Base-by-base conservation (phyloP, 2,797 vertebrate species). In the Micromesistius poutassou region DNA sequence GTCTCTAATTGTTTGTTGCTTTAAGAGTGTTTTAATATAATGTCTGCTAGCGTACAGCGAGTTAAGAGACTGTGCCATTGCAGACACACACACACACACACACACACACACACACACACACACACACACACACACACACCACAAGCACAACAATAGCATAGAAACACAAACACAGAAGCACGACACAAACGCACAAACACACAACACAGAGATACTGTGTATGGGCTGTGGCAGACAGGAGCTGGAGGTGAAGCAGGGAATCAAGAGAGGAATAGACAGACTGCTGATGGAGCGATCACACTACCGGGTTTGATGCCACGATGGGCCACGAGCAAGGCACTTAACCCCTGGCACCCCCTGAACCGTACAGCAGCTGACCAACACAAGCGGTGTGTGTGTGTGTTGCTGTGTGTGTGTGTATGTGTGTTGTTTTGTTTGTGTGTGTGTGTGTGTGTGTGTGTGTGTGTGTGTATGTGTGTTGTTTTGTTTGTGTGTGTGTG, bases 321-420 rank as follows among this genome's bases (percentile, higher is more conserved):
- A 10, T 71, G 28, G 13, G 68, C 9, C 28, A 71, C 28, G 33
- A 40, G 36, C 72, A 73, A 73, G 35, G 35, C 35, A 73, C 72
- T 73, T 40, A 73, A 73, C 72, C 72, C 35, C 35, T 62, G 50
- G n/a, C 50, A 62, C 50, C n/a, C 22, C 50, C 50, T 62, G 22
- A 62, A n/a, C 50, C 19, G 7, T 6, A 22, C 50, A 22, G n/a
- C 50, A 1, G 4, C 50, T n/a, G 50, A 38, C 42, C 46, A 30
- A 68, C 36, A 62, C 5, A 42, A 38, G 16, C 9, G 28, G 16
- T 28, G 25, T 36, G 25, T 35, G 12, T 25, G 72, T 33, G 33
- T 33, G 31, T 33, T 33, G 33, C 5, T 33, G 33, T 33, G 33
- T 33, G 33, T 33, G 33, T 66, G 19, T 68, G 62, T 28, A 25